These are phyloP conservation scores for Hypolimnas misippus DNA, from an alignment of 2,888 invertebrate genomes.

Conservation along the genomic window DNA sequence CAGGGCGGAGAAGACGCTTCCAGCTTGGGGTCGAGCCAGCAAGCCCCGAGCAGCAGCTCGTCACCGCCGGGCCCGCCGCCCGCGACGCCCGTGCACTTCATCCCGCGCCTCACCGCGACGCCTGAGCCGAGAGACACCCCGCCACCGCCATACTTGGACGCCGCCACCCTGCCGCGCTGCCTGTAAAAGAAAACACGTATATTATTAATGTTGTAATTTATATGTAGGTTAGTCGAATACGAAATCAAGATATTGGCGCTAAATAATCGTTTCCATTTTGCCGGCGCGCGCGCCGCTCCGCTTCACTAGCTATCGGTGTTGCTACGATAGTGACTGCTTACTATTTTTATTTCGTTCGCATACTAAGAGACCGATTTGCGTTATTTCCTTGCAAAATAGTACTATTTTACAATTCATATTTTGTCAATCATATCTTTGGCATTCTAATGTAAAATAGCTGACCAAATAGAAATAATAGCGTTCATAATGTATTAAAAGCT, in stretches of 20 bases:
- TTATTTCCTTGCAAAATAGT: slow-evolving; percentile 39
- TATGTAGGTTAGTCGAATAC: slow-evolving; percentile 48
- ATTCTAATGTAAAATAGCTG: slow-evolving; percentile 14
- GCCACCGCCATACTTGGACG: slow-evolving; percentile 81
- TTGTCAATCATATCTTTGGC: slow-evolving; percentile 28
- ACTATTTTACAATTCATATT: slow-evolving; percentile 37
- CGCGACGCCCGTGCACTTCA: slow-evolving; percentile 83
- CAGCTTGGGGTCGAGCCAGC: slow-evolving; percentile 88
- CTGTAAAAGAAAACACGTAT: slow-evolving; percentile 61
- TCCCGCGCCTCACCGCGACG: slow-evolving; percentile 79
- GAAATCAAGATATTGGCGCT: slow-evolving; percentile 53
- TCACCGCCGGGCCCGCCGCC: slow-evolving; percentile 84
- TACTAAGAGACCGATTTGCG: slow-evolving; percentile 35
- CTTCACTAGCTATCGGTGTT: slow-evolving; percentile 67
- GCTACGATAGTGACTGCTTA: slow-evolving; percentile 42
- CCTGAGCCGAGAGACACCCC: slow-evolving; percentile 75
- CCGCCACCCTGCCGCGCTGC: slow-evolving; percentile 79
- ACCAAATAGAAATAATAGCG: neutral
- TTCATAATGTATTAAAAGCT: no score
- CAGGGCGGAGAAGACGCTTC: slow-evolving; percentile 73
- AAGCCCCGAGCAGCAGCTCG: slow-evolving; percentile 88
- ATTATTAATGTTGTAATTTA: slow-evolving; percentile 42
- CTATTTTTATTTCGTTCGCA: slow-evolving; percentile 44
- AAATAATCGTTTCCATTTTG: slow-evolving; percentile 54
- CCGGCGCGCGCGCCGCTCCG: slow-evolving; percentile 58